Percentiles rank a stretch among this genome's conserved stretches.
Conservation (phyloP, 2,113 vertebrate species). For the Calonectris borealis region DNA sequence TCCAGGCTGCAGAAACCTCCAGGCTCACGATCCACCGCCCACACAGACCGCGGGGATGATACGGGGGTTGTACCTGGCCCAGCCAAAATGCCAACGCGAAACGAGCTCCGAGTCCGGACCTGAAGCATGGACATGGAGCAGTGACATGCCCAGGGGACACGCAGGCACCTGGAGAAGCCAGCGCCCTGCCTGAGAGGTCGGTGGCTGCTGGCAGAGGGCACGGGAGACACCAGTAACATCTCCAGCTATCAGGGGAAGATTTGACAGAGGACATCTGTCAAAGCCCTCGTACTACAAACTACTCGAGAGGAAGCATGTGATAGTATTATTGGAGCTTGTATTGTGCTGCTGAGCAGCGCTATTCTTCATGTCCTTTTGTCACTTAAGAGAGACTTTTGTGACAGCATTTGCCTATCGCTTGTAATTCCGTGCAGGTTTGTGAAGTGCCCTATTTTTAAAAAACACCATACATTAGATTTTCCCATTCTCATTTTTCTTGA, state of each 20-base stretch:
- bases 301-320: neutral
- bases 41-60: fast-evolving
- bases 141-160: neutral
- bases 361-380: slow-evolving; percentile 56
- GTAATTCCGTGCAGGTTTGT: slow-evolving; percentile 37
- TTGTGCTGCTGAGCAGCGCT: slow-evolving; percentile 33
- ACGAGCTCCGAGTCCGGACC: neutral
- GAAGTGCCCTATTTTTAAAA: slow-evolving; percentile 22
- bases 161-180: neutral
- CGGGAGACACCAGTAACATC: neutral
- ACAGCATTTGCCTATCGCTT: slow-evolving; percentile 49
- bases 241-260: neutral
- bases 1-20: neutral
- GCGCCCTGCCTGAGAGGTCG: fast-evolving
- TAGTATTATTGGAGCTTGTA: slow-evolving; percentile 23
- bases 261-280: slow-evolving; percentile 52
- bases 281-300: slow-evolving; percentile 16
- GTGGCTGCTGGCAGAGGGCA: neutral
- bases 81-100: neutral
- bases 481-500: slow-evolving; percentile 63
- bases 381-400: slow-evolving; percentile 58
- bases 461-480: slow-evolving; percentile 25
- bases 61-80: neutral
- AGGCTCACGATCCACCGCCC: neutral
- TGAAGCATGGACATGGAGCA: fast-evolving